A percentile compares a stretch with the other conserved stretches of the same genome.
These are phyloP conservation scores for Diglossa cyanea DNA, from an alignment of 2,797 vertebrate genomes.

Conservation along the genomic window DNA sequence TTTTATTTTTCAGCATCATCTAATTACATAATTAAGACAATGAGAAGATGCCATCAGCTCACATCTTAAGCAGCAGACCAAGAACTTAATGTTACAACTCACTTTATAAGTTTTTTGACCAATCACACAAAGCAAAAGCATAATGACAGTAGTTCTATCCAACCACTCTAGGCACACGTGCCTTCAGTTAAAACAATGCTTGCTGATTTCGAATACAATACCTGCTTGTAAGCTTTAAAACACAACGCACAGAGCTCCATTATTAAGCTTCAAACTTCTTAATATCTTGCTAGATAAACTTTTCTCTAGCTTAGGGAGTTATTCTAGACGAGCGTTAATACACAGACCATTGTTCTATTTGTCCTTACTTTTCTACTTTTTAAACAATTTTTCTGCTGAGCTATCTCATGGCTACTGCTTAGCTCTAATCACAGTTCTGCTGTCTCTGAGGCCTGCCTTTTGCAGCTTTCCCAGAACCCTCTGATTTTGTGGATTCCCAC, in stretches of 20 bases:
- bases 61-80: neutral
- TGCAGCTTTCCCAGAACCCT: neutral
- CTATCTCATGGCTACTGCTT: neutral
- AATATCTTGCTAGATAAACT: neutral
- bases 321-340: neutral
- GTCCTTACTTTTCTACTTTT: neutral
- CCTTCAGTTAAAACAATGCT: neutral
- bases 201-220: neutral
- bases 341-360: neutral
- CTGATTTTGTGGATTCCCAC: no score
- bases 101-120: neutral
- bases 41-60: neutral
- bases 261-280: neutral
- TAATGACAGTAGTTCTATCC: neutral
- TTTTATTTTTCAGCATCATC: neutral
- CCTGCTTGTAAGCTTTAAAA: neutral
- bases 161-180: fast-evolving
- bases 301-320: neutral
- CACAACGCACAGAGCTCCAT: neutral
- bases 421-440: neutral
- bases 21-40: neutral
- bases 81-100: neutral
- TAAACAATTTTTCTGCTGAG: neutral
- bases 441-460: neutral
- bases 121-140: neutral